Base-by-base conservation (phyloP, 2,888 invertebrate genomes). In the Cyclophora albipunctata region DNA sequence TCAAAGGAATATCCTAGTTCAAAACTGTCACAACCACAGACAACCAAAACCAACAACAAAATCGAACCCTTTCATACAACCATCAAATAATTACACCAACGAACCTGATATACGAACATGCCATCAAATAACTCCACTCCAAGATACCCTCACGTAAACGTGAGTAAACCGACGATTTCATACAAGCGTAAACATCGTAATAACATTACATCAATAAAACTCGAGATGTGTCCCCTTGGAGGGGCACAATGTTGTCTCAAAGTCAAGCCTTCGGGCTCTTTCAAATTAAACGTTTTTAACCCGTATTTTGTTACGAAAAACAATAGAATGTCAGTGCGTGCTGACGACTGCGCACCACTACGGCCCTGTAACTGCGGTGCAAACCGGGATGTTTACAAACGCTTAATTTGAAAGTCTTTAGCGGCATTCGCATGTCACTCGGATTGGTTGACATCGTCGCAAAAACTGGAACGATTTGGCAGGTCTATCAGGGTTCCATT, bases 211-310 rank as follows among this genome's bases (percentile, higher is more conserved):
- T 63, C 66, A 68, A 62, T 69, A 68, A 67, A 66, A 60, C 49
- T 58, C 50, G 52, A 59, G 62, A 63, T 57, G 57, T 59, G 60
- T 58, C 60, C 65, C 62, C 56, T 54, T 49, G 42, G 58, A 63
- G 58, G 55, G 62, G 57, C 58, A 50, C 65, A 66, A 73, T 67
- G 68, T 67, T 69, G 66, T 66, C 66, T 66, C 63, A 66, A 64
- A 66, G 67, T 65, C 69, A 57, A 52, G 54, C 51, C 58, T 57
- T 20, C 20, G 20, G 20, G 20, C 20, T 20, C 20, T 20, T 20
- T 20, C 20, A 20, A 20, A 20, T 20, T 20, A 20, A 20, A 20
- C 20, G 20, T 20, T 1, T 20, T 20, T 20, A 20, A 20, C 20
- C 20, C 20, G 42, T 52, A 52, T 50, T 52, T 42, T 49, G 40